Evolutionary conservation across 2,797 vertebrate genomes (phyloP).

Genomic region (Acestrorhynchus altus): DNA sequence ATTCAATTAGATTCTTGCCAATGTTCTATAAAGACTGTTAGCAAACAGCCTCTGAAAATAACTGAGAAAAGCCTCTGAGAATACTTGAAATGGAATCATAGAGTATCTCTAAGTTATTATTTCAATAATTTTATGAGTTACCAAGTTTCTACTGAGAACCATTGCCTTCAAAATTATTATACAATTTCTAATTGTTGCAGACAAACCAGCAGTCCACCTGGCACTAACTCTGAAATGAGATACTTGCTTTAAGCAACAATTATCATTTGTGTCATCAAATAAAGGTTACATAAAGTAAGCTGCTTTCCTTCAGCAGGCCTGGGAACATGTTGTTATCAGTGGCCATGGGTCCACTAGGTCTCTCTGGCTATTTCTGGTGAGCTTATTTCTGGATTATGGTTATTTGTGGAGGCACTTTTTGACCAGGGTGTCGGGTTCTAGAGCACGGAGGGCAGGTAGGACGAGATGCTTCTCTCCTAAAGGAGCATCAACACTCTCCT

Average conservation of each 20-base stretch:
- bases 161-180: too few relatives aligned
- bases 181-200: too few relatives aligned
- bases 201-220: not conserved
- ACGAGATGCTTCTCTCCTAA: constrained; percentile 50
- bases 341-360: constrained; percentile 5
- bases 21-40: too few relatives aligned
- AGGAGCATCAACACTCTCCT: constrained; percentile 54
- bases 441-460: constrained; percentile 19
- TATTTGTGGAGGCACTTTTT: constrained; percentile 71
- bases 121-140: too few relatives aligned
- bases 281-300: not conserved
- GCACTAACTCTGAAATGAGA: not conserved
- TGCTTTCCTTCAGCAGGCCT: not conserved
- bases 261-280: not conserved
- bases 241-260: not conserved
- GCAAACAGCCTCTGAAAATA: too few relatives aligned
- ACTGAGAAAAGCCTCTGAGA: too few relatives aligned
- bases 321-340: constrained; percentile 43
- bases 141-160: too few relatives aligned
- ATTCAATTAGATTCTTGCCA: too few relatives aligned
- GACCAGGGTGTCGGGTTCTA: constrained; percentile 67
- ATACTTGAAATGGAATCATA: too few relatives aligned
- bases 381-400: constrained; percentile 22
- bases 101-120: too few relatives aligned
- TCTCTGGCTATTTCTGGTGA: constrained; percentile 29